phyloP scores from a whole-genome alignment of 2,797 vertebrate species.

The Merluccius polli region DNA sequence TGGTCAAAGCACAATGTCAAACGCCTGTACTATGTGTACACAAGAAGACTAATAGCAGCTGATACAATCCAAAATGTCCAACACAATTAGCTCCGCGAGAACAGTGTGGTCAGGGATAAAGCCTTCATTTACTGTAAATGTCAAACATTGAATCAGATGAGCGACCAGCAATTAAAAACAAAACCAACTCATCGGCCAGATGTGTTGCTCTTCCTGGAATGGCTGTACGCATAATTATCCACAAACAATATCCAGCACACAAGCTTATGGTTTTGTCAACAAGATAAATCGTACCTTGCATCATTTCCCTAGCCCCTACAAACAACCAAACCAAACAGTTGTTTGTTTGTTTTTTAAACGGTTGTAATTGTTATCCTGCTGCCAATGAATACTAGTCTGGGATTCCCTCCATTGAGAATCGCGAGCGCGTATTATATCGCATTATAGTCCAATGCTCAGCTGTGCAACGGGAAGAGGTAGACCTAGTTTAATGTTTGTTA shows the following conservation, averaged over 20 bases:
- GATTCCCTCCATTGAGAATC: not conserved
- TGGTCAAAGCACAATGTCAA: not conserved
- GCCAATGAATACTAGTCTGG: not conserved
- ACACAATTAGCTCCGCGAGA: not conserved
- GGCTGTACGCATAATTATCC: not conserved
- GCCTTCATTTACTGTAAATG: slow-evolving; percentile 3
- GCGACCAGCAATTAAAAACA: slow-evolving; percentile 1
- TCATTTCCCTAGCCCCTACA: not conserved
- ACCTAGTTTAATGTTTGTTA: not conserved
- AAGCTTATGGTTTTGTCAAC: slow-evolving; percentile 1
- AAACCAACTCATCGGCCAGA: not conserved
- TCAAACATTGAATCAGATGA: not conserved
- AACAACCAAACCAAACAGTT: not conserved
- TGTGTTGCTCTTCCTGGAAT: not conserved
- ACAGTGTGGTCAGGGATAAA: not conserved
- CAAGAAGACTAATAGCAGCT: not conserved
- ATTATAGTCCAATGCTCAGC: not conserved
- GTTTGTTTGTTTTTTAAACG: not conserved
- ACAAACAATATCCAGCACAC: not conserved
- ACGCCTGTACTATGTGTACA: not conserved
- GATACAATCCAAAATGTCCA: not conserved
- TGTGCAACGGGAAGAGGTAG: not conserved
- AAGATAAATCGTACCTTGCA: not conserved
- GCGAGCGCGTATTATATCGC: not conserved
- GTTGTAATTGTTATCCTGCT: slow-evolving; percentile 6